Percentiles rank a stretch among this genome's conserved stretches.
These are phyloP conservation scores for Flexamia atlantica DNA, from an alignment of 2,888 invertebrate species.

Conservation along the genomic window DNA sequence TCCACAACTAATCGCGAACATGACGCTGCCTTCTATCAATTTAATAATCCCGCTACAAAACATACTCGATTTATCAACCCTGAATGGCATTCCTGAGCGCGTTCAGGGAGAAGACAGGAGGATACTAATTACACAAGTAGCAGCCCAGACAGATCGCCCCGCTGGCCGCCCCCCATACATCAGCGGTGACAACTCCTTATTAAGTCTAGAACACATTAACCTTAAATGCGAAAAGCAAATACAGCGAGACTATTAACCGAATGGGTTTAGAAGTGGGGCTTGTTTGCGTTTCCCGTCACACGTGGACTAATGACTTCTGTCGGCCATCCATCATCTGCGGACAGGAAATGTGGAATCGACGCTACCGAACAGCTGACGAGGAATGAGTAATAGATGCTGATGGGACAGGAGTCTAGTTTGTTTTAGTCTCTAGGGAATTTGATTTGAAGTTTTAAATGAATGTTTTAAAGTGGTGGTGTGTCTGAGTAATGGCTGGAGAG, in stretches of 20 bases:
- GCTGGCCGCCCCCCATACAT: constrained; percentile 30
- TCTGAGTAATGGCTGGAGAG: too few relatives aligned
- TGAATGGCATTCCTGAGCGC: background rate
- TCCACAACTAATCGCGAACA: too few relatives aligned
- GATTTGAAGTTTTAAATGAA: too few relatives aligned
- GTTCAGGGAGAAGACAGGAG: background rate
- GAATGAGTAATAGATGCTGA: background rate
- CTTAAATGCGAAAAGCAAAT: constrained; percentile 58
- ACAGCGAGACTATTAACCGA: constrained; percentile 29
- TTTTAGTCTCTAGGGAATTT: too few relatives aligned
- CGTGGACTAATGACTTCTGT: constrained; percentile 23
- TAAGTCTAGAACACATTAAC: constrained; percentile 54
- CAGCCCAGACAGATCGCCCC: constrained; percentile 41
- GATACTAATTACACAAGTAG: constrained; percentile 30
- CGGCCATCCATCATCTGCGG: constrained; percentile 22
- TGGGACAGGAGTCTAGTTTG: too few relatives aligned
- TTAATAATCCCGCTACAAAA: background rate
- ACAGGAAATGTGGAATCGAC: constrained; percentile 21
- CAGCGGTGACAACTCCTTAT: constrained; percentile 48
- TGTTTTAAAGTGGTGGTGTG: too few relatives aligned
- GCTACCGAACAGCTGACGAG: background rate
- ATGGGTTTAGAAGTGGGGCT: constrained; percentile 48
- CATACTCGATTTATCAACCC: background rate
- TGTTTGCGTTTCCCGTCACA: constrained; percentile 20
- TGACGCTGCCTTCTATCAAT: too few relatives aligned